Conservation (phyloP, 2,797 vertebrate species). For the Hipposideros larvatus region DNA sequence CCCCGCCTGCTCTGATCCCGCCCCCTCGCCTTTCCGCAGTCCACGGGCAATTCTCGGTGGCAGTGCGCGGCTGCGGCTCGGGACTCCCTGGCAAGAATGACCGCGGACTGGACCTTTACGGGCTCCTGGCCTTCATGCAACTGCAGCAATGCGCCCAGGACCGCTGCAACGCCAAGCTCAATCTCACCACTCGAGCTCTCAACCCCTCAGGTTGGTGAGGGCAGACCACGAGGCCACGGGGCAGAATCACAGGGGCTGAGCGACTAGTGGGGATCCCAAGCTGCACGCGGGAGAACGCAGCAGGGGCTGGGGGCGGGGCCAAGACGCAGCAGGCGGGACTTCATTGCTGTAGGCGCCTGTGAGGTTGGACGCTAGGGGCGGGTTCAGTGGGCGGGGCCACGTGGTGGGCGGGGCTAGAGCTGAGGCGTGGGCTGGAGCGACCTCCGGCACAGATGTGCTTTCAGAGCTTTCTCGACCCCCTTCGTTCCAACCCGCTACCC, state of each 20-base stretch:
- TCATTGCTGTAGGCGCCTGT: fast-evolving
- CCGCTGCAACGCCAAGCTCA: slow-evolving; percentile 82
- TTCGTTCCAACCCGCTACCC: not conserved
- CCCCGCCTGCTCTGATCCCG: not conserved
- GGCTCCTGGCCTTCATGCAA: slow-evolving; percentile 84
- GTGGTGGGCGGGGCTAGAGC: not conserved
- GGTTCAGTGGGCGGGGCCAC: not conserved
- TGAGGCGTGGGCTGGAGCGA: no score
- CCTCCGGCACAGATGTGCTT: fast-evolving
- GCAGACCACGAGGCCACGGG: not conserved
- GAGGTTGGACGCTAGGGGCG: not conserved
- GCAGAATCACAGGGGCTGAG: not conserved
- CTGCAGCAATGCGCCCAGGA: slow-evolving; percentile 82
- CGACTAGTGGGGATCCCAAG: fast-evolving
- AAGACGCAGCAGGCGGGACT: not conserved
- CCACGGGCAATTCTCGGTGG: slow-evolving; percentile 83
- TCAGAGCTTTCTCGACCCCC: fast-evolving
- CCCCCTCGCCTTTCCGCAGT: slow-evolving; percentile 45
- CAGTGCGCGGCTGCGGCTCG: slow-evolving; percentile 82
- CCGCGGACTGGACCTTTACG: slow-evolving; percentile 82
- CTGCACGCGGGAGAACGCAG: fast-evolving
- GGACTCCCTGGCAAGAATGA: slow-evolving; percentile 83
- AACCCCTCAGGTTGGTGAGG: slow-evolving; percentile 68
- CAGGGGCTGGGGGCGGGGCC: not conserved
- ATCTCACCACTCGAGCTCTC: slow-evolving; percentile 73